Conservation (phyloP, 1,140 invertebrate species). For the Camponotus floridanus region DNA sequence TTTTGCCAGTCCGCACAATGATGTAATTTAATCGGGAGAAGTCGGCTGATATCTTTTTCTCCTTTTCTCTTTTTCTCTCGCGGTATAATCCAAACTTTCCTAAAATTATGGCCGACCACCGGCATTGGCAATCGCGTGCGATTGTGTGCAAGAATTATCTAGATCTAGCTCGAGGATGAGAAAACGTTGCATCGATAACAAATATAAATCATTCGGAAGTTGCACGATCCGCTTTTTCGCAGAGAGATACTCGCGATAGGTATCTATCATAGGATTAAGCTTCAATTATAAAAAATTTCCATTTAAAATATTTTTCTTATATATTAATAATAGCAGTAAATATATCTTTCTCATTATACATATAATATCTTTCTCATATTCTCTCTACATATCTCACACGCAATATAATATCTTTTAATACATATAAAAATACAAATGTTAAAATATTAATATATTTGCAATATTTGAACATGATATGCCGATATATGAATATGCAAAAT, state of each 20-base stretch:
- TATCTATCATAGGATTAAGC: background rate
- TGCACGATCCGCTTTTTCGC: constrained; percentile 15
- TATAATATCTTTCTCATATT: no score
- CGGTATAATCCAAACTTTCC: constrained; percentile 27
- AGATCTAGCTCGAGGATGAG: constrained; percentile 48
- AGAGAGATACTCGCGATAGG: constrained; percentile 17
- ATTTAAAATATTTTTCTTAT: no score
- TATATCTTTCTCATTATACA: no score
- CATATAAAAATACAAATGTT: background rate
- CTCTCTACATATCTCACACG: no score
- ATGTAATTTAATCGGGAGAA: constrained; percentile 64
- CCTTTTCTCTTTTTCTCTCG: background rate
- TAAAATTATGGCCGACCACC: constrained; percentile 46
- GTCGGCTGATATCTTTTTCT: background rate
- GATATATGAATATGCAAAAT: no score
- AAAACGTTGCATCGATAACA: constrained; percentile 43
- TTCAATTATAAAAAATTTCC: background rate
- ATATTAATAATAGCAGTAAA: background rate
- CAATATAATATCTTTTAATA: background rate
- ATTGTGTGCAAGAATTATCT: constrained; percentile 51
- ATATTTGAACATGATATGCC: no score
- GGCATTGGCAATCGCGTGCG: constrained; percentile 15
- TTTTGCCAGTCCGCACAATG: constrained; percentile 21
- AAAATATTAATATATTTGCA: background rate
- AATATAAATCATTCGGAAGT: constrained; percentile 38